Evolutionary conservation across 2,888 invertebrate species (phyloP), one percentile per base, ranked within the genome.

Genomic region (Glaucopsyche alexis): DNA sequence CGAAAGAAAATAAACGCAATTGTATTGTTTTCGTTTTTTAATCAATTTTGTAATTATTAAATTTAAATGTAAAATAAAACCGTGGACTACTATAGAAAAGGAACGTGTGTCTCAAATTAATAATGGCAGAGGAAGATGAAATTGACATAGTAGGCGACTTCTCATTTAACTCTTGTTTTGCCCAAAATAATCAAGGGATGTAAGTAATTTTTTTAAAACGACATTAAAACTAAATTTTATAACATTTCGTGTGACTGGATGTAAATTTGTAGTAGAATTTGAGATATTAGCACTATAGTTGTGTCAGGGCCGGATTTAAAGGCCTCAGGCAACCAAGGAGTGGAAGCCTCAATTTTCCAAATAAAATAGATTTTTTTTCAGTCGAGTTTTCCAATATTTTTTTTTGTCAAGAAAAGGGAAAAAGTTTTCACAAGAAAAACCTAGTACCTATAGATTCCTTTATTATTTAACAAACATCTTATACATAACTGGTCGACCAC

Each of bases 71-170:
- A 60, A 29, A 13, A 29, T 13, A 7, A 14, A 38, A 38, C 13
- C 29, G 9, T 7, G 60, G 29, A 60, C 29, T 60, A 29, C 13
- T 38, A 38, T 13, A 2, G 60, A 60, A 67, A 16, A 67, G 8
- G 19, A 16, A 42, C 67, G 16, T 16, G 11, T 7, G 11, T 66
- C 4, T 42, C 40, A 14, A 67, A 38, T 6, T 71, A 13, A 67
- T 80, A 79, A 95, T 95, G 95, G 95, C 95, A 80, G 95, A 95
- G 78, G 96, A 96, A 73, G 95, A 96, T 79, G 96, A 96, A 89
- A 94, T 96, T 83, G 96, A 96, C 89, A 91, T 96, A 83, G 90
- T 96, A 80, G 95, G 96, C 77, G 95, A 95, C 90, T 96, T 95
- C 85, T 94, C 94, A 77, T 93, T 95, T 84, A 95, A 95, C 89